Percentiles rank a stretch among this genome's conserved stretches.
Conservation (phyloP, 2,797 vertebrate genomes). For the Acanthiza pusilla region DNA sequence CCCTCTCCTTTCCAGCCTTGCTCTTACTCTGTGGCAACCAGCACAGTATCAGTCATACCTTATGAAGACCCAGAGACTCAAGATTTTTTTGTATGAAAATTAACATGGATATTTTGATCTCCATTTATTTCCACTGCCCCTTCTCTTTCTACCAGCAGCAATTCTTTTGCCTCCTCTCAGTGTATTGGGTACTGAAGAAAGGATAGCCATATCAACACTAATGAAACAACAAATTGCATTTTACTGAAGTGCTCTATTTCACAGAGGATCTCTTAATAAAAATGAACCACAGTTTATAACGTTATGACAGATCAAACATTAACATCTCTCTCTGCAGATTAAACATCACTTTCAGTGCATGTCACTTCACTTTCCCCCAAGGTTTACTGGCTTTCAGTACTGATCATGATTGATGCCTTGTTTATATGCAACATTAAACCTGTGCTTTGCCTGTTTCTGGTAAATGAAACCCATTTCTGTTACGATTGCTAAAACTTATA, state of each 20-base stretch:
- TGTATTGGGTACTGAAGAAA: not conserved
- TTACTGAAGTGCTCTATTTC: not conserved
- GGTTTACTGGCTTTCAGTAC: not conserved
- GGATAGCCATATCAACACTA: not conserved
- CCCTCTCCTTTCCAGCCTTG: not conserved
- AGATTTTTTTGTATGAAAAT: not conserved
- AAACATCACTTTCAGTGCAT: not conserved
- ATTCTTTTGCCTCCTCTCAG: not conserved
- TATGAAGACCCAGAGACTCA: not conserved
- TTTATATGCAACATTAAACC: constrained; percentile 40
- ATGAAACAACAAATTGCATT: constrained; percentile 10
- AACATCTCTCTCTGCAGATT: constrained; percentile 7
- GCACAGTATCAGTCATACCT: not conserved
- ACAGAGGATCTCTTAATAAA: constrained; percentile 40
- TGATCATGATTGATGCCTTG: constrained; percentile 47
- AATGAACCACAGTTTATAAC: not conserved
- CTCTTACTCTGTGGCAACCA: not conserved
- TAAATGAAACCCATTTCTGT: constrained; percentile 39
- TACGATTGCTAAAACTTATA: constrained; percentile 18
- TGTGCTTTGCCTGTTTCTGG: constrained; percentile 31
- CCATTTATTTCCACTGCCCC: not conserved
- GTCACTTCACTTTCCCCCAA: constrained; percentile 20
- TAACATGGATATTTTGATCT: not conserved
- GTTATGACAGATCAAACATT: not conserved
- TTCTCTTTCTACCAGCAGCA: not conserved